These are phyloP conservation scores for Lypha dubia DNA, from an alignment of 2,888 invertebrate species.

Conservation along the genomic window DNA sequence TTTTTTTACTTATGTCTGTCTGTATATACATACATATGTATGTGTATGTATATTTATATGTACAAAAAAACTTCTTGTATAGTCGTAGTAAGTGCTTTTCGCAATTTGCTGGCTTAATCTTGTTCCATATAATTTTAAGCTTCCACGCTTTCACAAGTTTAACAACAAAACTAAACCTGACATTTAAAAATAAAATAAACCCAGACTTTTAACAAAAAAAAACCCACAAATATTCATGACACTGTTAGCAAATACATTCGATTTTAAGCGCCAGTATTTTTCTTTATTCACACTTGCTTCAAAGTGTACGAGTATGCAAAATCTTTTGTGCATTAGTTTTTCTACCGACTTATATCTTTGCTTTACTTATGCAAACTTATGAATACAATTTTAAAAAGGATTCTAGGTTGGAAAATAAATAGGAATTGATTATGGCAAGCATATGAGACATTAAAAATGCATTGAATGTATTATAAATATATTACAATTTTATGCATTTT, in stretches of 20 bases:
- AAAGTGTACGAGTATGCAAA: not conserved
- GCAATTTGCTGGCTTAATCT: not conserved
- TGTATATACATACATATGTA: too few species aligned
- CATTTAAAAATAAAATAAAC: not conserved
- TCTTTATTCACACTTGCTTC: not conserved
- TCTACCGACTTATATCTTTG: not conserved
- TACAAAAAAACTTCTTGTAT: not conserved
- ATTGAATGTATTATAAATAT: not conserved
- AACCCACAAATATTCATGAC: constrained; percentile 19
- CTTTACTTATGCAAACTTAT: constrained; percentile 6
- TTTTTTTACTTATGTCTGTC: too few species aligned
- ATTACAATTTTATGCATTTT: constrained; percentile 11
- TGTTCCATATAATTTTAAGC: not conserved
- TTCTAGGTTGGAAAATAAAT: constrained; percentile 37
- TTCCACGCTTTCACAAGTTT: not conserved
- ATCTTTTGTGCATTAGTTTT: not conserved
- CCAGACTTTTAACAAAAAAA: not conserved
- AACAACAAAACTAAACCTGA: too few species aligned
- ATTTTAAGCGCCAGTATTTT: not conserved
- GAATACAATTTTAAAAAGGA: constrained; percentile 57
- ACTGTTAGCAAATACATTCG: not conserved
- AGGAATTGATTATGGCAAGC: not conserved
- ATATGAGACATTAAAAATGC: not conserved
- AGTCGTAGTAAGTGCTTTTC: not conserved
- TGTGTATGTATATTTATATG: too few species aligned